These are phyloP conservation scores for Lophius piscatorius DNA, from an alignment of 2,113 vertebrate genomes.

Conservation along the genomic window DNA sequence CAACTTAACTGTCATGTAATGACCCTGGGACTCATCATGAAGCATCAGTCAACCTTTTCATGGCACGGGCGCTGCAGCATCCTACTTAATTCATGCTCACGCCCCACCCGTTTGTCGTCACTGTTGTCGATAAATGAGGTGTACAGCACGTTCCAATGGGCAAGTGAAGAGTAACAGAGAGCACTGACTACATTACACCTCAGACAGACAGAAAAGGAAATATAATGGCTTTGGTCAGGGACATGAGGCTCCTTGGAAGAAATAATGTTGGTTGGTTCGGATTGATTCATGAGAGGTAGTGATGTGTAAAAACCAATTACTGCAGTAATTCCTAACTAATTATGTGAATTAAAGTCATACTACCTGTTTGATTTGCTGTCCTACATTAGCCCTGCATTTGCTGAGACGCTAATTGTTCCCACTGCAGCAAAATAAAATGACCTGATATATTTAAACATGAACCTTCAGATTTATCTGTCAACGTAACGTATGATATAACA, in stretches of 20 bases:
- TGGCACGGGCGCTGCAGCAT: slow-evolving; percentile 32
- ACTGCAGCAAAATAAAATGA: slow-evolving; percentile 3
- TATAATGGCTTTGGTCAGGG: slow-evolving; percentile 26
- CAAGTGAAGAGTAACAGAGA: slow-evolving; percentile 35
- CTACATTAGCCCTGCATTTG: background rate
- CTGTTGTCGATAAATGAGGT: slow-evolving; percentile 31
- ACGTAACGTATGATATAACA: too few species aligned
- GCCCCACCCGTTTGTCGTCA: slow-evolving; percentile 30
- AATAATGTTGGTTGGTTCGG: slow-evolving; percentile 22
- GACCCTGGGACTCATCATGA: slow-evolving; percentile 63
- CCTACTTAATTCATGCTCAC: slow-evolving; percentile 68
- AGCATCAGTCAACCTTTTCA: slow-evolving; percentile 60
- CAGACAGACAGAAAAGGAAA: slow-evolving; percentile 6
- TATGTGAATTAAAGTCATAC: slow-evolving; percentile 21
- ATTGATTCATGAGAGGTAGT: slow-evolving; percentile 28
- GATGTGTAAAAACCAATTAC: slow-evolving; percentile 54
- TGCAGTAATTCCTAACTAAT: slow-evolving; percentile 30
- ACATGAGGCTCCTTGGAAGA: slow-evolving; percentile 21
- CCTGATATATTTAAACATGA: background rate
- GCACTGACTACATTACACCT: slow-evolving; percentile 19
- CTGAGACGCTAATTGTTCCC: slow-evolving; percentile 11
- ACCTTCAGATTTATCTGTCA: background rate
- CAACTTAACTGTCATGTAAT: slow-evolving; percentile 73
- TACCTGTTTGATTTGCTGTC: slow-evolving; percentile 13
- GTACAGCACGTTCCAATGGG: slow-evolving; percentile 14